phyloP scores from a whole-genome alignment of 2,888 invertebrate species.

The Hypselothyrea guttata region DNA sequence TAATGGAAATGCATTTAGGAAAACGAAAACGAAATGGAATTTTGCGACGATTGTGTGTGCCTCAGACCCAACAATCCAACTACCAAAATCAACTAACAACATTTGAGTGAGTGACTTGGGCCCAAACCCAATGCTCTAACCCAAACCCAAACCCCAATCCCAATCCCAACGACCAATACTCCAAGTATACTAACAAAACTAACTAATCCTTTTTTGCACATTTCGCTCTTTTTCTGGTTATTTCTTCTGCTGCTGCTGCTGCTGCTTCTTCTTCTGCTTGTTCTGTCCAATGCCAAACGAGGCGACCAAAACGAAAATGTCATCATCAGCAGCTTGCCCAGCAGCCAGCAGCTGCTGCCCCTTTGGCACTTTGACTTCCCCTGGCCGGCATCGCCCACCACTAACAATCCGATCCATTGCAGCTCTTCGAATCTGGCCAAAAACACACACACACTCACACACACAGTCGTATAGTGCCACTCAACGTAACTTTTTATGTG shows the following conservation, averaged over 20 bases:
- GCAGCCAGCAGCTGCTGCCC: conserved; percentile 32
- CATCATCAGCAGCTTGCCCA: conserved; percentile 70
- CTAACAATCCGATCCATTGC: conserved; percentile 50
- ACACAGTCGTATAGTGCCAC: conserved; percentile 55
- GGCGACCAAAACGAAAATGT: conserved; percentile 70
- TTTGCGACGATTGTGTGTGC: conserved; percentile 29
- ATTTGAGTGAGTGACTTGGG: conserved; percentile 55
- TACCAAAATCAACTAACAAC: conserved; percentile 40
- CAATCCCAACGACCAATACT: too few species aligned
- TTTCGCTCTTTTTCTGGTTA: conserved; percentile 41
- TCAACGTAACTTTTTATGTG: conserved; percentile 77
- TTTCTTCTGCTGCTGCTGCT: background rate
- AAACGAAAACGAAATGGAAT: conserved; percentile 58
- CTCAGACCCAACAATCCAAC: conserved; percentile 18
- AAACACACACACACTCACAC: conserved; percentile 19
- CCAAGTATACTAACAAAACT: conserved; percentile 45
- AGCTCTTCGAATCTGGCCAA: conserved; percentile 39
- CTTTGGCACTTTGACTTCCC: conserved; percentile 4
- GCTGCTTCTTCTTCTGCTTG: conserved; percentile 1
- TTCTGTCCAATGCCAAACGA: conserved; percentile 56
- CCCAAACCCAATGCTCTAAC: conserved; percentile 18
- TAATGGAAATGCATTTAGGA: conserved; percentile 41
- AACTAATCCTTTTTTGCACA: conserved; percentile 73
- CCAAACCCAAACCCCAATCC: background rate
- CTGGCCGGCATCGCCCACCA: too few species aligned